Evolutionary conservation across 2,797 vertebrate species (phyloP).

Genomic region (Dendrocincla tyrannina): DNA sequence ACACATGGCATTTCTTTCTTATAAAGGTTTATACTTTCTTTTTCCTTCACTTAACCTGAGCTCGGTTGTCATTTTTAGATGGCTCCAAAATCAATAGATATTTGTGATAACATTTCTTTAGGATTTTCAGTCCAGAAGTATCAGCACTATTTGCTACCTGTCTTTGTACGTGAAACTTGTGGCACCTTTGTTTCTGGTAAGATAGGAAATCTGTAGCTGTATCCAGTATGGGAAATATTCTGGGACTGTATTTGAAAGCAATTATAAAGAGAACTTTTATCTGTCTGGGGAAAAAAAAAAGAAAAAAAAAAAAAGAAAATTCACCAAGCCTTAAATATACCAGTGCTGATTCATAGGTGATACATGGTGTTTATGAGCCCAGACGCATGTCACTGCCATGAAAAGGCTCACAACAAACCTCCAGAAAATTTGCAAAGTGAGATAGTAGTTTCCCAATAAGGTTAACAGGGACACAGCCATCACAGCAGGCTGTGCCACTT

Average conservation of each 20-base stretch:
- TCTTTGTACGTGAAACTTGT: background rate
- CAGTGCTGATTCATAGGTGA: background rate
- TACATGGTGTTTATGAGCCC: too few relatives aligned
- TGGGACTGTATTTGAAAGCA: background rate
- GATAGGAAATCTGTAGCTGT: background rate
- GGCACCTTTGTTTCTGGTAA: background rate
- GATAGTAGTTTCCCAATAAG: background rate
- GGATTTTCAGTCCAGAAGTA: background rate
- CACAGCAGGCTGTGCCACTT: background rate
- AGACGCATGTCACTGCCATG: rapidly evolving
- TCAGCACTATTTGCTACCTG: background rate
- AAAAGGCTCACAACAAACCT: background rate
- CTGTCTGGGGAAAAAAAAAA: background rate
- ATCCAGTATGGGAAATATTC: background rate
- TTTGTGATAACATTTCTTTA: background rate
- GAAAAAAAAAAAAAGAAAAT: background rate
- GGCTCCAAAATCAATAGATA: background rate
- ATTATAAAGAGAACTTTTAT: background rate
- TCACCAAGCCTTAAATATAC: background rate
- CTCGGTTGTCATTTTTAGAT: background rate
- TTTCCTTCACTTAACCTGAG: background rate
- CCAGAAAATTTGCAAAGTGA: background rate
- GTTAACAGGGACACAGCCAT: background rate
- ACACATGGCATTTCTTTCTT: background rate
- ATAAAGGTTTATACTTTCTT: background rate